A percentile compares a stretch with the other conserved stretches of the same genome.
Conservation (phyloP, 2,888 invertebrate genomes). For the Bibio marci region DNA sequence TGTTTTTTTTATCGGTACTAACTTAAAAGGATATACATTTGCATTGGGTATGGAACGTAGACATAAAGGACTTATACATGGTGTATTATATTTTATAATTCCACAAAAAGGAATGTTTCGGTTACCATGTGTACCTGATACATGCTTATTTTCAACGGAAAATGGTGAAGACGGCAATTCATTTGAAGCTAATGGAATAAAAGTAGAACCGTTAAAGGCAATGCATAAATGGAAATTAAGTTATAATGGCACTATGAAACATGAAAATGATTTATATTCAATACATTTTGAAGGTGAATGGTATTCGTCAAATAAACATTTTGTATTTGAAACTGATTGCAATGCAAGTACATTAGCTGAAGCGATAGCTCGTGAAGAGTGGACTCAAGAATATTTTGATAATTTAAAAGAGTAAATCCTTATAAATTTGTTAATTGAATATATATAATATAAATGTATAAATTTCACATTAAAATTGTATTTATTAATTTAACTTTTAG, state of each 20-base stretch:
- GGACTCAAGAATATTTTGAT: constrained; percentile 51
- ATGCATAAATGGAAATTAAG: constrained; percentile 58
- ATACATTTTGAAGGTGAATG: no score
- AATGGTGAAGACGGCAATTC: constrained; percentile 30
- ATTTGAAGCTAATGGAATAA: constrained; percentile 52
- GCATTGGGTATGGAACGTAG: constrained; percentile 50
- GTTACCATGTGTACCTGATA: constrained; percentile 52
- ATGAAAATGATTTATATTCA: no score
- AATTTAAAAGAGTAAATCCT: constrained; percentile 43
- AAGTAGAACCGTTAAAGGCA: constrained; percentile 44
- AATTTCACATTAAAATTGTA: not conserved
- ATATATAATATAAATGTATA: not conserved
- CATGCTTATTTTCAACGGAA: constrained; percentile 35
- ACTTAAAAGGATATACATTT: constrained; percentile 42
- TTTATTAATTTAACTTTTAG: constrained; percentile 25
- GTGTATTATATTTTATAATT: constrained; percentile 45
- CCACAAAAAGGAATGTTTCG: constrained; percentile 52
- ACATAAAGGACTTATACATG: constrained; percentile 45
- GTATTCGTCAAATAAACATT: constrained; percentile 14
- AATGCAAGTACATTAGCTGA: constrained; percentile 46
- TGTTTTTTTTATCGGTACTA: constrained; percentile 56
- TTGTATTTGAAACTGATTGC: constrained; percentile 51
- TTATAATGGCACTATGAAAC: constrained; percentile 48
- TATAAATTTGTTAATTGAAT: no score
- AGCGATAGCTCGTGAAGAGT: constrained; percentile 56